These are phyloP conservation scores for Drosophila pruinosa DNA, from an alignment of 1,140 invertebrate genomes.

Conservation along the genomic window DNA sequence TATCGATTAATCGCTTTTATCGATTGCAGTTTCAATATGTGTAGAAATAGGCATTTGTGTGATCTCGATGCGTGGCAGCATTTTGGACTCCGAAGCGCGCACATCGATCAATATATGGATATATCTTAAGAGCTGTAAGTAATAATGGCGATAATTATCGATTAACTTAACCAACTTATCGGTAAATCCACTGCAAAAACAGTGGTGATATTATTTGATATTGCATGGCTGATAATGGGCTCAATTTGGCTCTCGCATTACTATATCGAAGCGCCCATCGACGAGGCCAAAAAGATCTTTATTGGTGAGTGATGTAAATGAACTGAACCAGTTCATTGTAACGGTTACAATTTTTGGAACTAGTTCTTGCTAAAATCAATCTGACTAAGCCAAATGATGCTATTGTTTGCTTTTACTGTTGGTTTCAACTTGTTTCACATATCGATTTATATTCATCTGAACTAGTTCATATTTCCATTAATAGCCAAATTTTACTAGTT, in stretches of 20 bases:
- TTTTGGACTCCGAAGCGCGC: slow-evolving; percentile 89
- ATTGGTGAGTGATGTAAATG: slow-evolving; percentile 86
- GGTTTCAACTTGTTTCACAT: too few species aligned
- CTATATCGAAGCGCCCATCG: slow-evolving; percentile 88
- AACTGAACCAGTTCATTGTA: not conserved
- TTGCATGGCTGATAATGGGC: slow-evolving; percentile 90
- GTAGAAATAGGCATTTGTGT: slow-evolving; percentile 90
- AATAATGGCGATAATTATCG: not conserved
- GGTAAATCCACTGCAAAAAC: slow-evolving; percentile 16
- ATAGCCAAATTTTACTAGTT: not conserved
- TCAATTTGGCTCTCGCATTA: slow-evolving; percentile 89
- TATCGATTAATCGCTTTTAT: not conserved
- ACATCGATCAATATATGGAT: slow-evolving; percentile 92
- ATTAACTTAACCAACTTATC: too few species aligned
- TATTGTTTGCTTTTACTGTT: too few species aligned
- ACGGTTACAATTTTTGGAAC: not conserved
- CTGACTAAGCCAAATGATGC: too few species aligned
- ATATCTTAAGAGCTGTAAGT: slow-evolving; percentile 90
- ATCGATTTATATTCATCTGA: too few species aligned
- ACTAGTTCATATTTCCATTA: too few species aligned
- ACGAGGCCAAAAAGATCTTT: slow-evolving; percentile 89
- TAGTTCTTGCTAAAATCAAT: too few species aligned
- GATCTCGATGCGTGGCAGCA: slow-evolving; percentile 91
- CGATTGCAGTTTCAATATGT: slow-evolving; percentile 85
- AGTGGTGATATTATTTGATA: slow-evolving; percentile 90